Evolutionary conservation across 1,140 invertebrate genomes (phyloP), one percentile per base, ranked within the genome.

Genomic region (Idris sp.): DNA sequence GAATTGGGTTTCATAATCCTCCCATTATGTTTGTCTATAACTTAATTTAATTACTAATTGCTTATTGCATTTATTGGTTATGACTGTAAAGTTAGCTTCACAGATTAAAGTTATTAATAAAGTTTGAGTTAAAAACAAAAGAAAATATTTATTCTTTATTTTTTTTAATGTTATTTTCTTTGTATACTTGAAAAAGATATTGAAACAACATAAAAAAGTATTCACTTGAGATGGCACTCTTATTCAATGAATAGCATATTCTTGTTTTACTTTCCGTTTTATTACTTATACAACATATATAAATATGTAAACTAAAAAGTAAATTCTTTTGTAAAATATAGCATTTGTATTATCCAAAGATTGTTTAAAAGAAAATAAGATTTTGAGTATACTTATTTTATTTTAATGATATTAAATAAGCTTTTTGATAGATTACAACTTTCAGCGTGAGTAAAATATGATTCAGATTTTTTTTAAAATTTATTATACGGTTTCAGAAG

Each of bases 121-220:
- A 38, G 6, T 51, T 51, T 26, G 22, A 16, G 7, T 13, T 38
- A 9, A 2, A 38, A 26, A 38, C 13, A 38, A 0, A 7, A 15
- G 15, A 38, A 3, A 26, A 38, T 38, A 38, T 51, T 51, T 51
- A 16, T 19, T 15, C 26, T 38, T 51, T 38, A 51, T 51, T 38
- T 38, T 51, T 22, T n/a, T n/a, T n/a, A n/a, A n/a, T n/a, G n/a
- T n/a, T n/a, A n/a, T n/a, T n/a, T n/a, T 38, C 11, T 22, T 35
- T 15, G 31, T 51, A 38, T n/a, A 51, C 33, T 51, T 10, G 16
- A 25, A 43, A 38, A 43, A 56, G 16, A 43, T 58, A 35, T 44
- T 58, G 26, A 16, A 35, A 33, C 11, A 58, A 58, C 44, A 44
- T 44, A 14, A 58, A 58, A 44, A 31, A 28, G 44, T 44, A 33